phyloP scores from a whole-genome alignment of 2,888 invertebrate species.

The Epiblema foenella region DNA sequence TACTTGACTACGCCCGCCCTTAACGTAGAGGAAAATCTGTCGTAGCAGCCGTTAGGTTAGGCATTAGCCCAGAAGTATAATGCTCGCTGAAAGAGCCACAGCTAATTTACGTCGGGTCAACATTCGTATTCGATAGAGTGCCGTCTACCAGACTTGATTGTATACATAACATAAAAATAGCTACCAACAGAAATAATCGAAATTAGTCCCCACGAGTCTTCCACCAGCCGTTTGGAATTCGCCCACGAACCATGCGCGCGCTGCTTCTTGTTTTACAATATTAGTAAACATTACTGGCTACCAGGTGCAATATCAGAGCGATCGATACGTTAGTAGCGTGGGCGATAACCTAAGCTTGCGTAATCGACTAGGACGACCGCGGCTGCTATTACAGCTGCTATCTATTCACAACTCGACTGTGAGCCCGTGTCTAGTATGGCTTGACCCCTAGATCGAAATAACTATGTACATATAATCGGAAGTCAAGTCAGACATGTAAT shows the following conservation, averaged over 20 bases:
- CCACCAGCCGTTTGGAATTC: no score
- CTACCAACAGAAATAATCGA: no score
- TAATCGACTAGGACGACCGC: constrained; percentile 21
- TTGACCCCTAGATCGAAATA: background rate
- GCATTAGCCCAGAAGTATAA: no score
- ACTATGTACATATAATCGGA: background rate
- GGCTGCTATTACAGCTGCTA: background rate
- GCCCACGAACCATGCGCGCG: background rate
- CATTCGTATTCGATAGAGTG: no score
- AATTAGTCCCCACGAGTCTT: no score
- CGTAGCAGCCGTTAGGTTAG: no score
- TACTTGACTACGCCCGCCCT: no score
- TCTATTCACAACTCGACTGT: background rate
- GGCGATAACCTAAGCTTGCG: constrained; percentile 32
- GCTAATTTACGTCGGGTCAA: no score
- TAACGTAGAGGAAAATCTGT: no score
- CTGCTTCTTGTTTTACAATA: background rate
- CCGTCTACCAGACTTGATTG: no score
- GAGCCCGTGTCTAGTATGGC: background rate
- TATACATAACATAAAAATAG: no score
- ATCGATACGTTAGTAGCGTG: constrained; percentile 29
- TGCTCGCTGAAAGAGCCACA: no score
- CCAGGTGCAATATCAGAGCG: constrained; percentile 11
- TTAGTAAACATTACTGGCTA: background rate
- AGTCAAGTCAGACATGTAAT: background rate